Evolutionary conservation across 2,888 invertebrate genomes (phyloP).

Genomic region (Caenorhabditis plicata): DNA sequence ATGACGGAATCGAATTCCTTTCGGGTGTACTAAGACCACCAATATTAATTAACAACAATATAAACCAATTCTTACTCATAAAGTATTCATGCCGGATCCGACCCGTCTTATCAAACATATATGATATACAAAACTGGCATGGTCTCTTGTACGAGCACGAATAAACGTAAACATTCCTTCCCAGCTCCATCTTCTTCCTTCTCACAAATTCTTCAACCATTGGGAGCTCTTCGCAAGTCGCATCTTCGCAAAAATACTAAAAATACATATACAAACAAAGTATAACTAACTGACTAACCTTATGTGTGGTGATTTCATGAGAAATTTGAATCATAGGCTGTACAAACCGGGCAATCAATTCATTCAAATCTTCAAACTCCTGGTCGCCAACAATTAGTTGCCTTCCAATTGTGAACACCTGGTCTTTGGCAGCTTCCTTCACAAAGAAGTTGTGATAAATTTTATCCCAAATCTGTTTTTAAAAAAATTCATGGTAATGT

Average conservation of each 20-base stretch:
- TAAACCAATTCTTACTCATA: constrained; percentile 70
- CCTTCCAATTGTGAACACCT: constrained; percentile 82
- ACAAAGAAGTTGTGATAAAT: constrained; percentile 96
- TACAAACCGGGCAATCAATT: constrained; percentile 93
- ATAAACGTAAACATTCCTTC: constrained; percentile 50
- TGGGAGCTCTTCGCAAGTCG: constrained; percentile 38
- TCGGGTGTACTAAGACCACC: constrained; percentile 74
- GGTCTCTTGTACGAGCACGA: constrained; percentile 66
- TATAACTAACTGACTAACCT: constrained; percentile 65
- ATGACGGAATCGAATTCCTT: constrained; percentile 83
- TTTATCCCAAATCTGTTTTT: constrained; percentile 75
- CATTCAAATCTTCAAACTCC: constrained; percentile 97
- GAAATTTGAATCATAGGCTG: constrained; percentile 94
- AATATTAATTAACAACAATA: not conserved
- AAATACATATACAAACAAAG: constrained; percentile 1
- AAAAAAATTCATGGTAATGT: not conserved
- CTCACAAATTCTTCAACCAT: constrained; percentile 67
- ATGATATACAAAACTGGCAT: constrained; percentile 89
- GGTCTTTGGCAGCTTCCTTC: constrained; percentile 90
- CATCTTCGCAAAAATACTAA: constrained; percentile 73
- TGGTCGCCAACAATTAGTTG: constrained; percentile 66
- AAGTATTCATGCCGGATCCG: constrained; percentile 87
- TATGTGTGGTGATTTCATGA: constrained; percentile 85
- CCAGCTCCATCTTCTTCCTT: constrained; percentile 81
- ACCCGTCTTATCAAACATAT: constrained; percentile 77